A percentile compares a stretch with the other conserved stretches of the same genome.
Evolutionary conservation across 2,888 invertebrate species (phyloP).

Genomic region (Megalurothrips usitatus): DNA sequence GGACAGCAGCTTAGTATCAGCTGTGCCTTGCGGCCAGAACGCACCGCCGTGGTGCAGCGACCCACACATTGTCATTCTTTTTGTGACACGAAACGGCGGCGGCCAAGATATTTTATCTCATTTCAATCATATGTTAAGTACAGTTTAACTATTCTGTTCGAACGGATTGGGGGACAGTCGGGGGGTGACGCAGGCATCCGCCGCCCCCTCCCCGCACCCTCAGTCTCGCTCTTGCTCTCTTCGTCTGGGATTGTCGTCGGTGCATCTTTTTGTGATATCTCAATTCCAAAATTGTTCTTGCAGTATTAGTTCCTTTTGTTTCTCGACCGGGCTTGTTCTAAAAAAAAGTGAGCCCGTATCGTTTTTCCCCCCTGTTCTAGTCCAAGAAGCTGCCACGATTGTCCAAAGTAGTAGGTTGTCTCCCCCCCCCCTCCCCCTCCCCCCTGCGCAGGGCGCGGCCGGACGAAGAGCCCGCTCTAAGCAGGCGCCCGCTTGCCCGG

Average conservation of each 20-base stretch:
- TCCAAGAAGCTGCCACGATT: constrained; percentile 7
- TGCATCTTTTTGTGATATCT: constrained; percentile 25
- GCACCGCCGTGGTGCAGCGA: too few species aligned
- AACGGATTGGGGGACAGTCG: neutral
- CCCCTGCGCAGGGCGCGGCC: neutral
- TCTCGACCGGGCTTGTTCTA: neutral
- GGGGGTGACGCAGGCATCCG: neutral
- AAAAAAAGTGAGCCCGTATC: neutral
- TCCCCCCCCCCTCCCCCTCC: neutral
- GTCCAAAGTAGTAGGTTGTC: neutral
- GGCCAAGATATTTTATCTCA: too few species aligned
- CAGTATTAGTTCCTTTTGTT: neutral
- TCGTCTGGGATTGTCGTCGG: constrained; percentile 5
- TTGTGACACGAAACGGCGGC: too few species aligned
- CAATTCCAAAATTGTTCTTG: constrained; percentile 8
- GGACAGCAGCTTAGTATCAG: too few species aligned
- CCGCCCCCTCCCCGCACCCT: neutral
- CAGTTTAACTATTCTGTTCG: neutral
- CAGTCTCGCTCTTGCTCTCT: neutral
- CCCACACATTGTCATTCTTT: too few species aligned
- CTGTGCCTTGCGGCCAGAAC: too few species aligned
- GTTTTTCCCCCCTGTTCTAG: neutral
- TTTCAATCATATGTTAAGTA: neutral
- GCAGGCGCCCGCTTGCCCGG: neutral
- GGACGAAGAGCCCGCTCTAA: neutral